Conservation (phyloP, 2,888 invertebrate genomes). For the Phortica okadai region DNA sequence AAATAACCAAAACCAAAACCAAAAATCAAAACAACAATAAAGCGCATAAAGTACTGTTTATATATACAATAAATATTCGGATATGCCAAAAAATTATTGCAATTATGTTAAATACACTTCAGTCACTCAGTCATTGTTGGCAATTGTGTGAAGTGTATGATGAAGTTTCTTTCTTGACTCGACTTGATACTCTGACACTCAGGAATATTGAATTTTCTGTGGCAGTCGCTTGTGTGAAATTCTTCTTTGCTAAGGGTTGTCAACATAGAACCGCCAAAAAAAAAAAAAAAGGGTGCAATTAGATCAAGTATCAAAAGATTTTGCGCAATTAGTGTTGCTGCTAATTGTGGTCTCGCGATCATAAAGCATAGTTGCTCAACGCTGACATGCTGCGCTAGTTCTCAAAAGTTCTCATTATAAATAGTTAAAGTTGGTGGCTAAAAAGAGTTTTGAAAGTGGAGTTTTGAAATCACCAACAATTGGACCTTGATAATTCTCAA, state of each 20-base stretch:
- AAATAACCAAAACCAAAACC: neutral
- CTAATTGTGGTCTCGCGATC: neutral
- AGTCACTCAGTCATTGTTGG: conserved; percentile 8
- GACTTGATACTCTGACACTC: neutral
- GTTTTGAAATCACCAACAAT: too few relatives aligned
- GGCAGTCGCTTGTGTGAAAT: neutral
- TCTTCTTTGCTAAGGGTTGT: neutral
- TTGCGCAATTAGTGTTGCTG: neutral
- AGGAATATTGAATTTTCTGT: neutral
- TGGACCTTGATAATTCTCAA: too few relatives aligned
- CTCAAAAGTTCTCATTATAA: too few relatives aligned
- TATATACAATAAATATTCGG: conserved; percentile 23
- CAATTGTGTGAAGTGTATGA: conserved; percentile 10
- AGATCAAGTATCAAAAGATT: neutral
- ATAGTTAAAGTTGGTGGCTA: too few relatives aligned
- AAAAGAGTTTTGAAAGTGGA: too few relatives aligned
- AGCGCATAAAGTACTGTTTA: neutral
- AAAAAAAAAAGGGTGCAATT: neutral
- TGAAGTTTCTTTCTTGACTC: neutral
- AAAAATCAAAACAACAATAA: conserved; percentile 23
- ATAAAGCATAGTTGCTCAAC: neutral
- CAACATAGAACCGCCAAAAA: neutral
- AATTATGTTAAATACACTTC: conserved; percentile 32
- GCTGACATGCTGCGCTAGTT: neutral
- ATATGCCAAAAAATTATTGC: conserved; percentile 20